Conservation (phyloP, 2,888 invertebrate species). For the Adineta ricciae region DNA sequence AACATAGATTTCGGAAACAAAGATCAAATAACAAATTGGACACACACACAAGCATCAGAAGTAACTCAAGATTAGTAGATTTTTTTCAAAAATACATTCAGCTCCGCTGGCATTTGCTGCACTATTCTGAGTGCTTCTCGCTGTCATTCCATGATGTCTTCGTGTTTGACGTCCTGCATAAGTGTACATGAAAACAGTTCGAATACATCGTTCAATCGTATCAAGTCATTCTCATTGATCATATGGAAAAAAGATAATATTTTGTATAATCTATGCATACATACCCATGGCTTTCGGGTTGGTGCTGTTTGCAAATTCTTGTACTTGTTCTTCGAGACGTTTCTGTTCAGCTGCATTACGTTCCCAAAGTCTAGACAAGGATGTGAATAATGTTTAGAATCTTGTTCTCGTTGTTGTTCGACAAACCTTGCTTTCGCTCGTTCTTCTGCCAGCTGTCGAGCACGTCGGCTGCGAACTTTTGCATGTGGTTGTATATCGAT, state of each 20-base stretch:
- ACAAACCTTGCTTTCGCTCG: constrained; percentile 43
- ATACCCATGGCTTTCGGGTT: background rate
- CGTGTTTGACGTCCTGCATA: background rate
- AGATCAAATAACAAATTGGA: background rate
- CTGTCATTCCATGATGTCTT: background rate
- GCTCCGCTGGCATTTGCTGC: background rate
- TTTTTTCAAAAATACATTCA: background rate
- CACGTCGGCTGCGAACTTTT: constrained; percentile 44
- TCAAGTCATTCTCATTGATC: too few species aligned
- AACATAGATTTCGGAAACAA: background rate
- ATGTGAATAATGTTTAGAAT: background rate
- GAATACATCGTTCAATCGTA: too few species aligned
- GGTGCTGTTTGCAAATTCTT: background rate
- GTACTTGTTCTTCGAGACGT: constrained; percentile 26
- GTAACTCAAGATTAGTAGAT: background rate
- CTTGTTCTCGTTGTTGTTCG: background rate
- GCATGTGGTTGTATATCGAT: constrained; percentile 44
- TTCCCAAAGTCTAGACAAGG: constrained; percentile 24
- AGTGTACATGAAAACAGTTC: background rate
- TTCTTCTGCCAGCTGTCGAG: constrained; percentile 44
- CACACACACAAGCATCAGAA: too few species aligned
- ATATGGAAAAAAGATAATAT: too few species aligned
- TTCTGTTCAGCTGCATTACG: constrained; percentile 29
- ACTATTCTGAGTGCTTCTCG: background rate
- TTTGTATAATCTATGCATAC: background rate